Base-by-base conservation (phyloP, 2,888 invertebrate species). In the Nephrotoma appendiculata region DNA sequence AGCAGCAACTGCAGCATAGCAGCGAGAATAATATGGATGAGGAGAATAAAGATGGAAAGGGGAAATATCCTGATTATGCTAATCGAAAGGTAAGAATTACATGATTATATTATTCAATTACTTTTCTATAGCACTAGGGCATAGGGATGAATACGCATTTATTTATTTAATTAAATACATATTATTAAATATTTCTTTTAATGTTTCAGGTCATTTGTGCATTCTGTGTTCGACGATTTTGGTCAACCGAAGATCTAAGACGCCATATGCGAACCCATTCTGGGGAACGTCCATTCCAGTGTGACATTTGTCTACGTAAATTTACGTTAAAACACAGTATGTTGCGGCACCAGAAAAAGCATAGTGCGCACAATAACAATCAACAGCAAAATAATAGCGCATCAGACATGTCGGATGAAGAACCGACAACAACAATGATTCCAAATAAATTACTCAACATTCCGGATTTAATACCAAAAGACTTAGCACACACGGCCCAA, bases 311-410 rank as follows among this genome's bases (percentile, higher is more conserved):
- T 91, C 92, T 95, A 52, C 94, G 98, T 6, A 94, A 96, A 88
- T 98, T 98, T 92, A 98, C 98, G 0, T 92, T 98, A 85, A 98
- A 98, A 90, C 98, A 98, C 92, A 97, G 97, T 92, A 98, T 98
- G 98, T 93, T 98, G 88, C 94, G 98, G 0, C 98, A 98, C 90
- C 94, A 97, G 89, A 97, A 98, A 92, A 98, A 98, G 91, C 98
- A 98, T 90, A 94, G 94, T 88, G 93, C 94, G 6, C 93, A 93
- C 86, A 94, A 94, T 87, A 90, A 89, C 43, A 90, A 90, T 71
- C 88, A 89, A 19, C 87, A 87, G 1, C 89, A 88, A 45, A 87
- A 88, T 0, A 90, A 90, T 87, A 90, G 90, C 84, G 90, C 90
- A 4, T 92, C 92, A 19, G 92, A 92, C 86, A 90, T 91, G 52